Evolutionary conservation across 2,888 invertebrate genomes (phyloP).

Genomic region (Drepana falcataria): DNA sequence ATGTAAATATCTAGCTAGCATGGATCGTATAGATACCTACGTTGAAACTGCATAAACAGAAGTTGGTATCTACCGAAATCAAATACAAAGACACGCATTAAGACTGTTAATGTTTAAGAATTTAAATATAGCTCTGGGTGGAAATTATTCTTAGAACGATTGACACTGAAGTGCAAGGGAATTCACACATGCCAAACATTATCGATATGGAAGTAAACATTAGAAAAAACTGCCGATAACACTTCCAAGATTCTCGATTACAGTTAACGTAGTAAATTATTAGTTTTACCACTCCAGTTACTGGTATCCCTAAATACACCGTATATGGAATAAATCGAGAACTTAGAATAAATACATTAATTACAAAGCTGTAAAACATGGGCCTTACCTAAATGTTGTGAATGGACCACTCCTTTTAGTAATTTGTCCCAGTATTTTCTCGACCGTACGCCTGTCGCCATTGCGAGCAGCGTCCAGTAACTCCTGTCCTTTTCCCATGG

Average conservation of each 20-base stretch:
- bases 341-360: no score
- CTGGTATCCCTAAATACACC: no score
- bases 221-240: slow-evolving; percentile 33
- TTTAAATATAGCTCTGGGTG: no score
- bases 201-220: slow-evolving; percentile 51
- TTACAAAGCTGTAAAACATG: slow-evolving; percentile 9
- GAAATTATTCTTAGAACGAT: no score
- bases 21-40: no score
- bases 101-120: no score
- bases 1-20: no score
- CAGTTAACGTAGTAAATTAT: slow-evolving; percentile 18
- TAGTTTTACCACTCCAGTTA: slow-evolving; percentile 4
- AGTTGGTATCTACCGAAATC: no score
- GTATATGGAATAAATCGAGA: no score
- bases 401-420: slow-evolving; percentile 95
- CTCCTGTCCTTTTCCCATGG: slow-evolving; percentile 98
- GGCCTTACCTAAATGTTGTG: slow-evolving; percentile 85
- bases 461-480: slow-evolving; percentile 96
- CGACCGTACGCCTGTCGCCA: slow-evolving; percentile 92
- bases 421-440: slow-evolving; percentile 93
- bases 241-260: slow-evolving; percentile 43
- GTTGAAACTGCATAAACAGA: no score
- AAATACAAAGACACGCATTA: no score
- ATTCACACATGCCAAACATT: background rate
- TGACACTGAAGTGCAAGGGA: background rate